These are phyloP conservation scores for Hormiphora californensis DNA, from an alignment of 37 sponge, comb jelly and placozoan species.

Conservation along the genomic window DNA sequence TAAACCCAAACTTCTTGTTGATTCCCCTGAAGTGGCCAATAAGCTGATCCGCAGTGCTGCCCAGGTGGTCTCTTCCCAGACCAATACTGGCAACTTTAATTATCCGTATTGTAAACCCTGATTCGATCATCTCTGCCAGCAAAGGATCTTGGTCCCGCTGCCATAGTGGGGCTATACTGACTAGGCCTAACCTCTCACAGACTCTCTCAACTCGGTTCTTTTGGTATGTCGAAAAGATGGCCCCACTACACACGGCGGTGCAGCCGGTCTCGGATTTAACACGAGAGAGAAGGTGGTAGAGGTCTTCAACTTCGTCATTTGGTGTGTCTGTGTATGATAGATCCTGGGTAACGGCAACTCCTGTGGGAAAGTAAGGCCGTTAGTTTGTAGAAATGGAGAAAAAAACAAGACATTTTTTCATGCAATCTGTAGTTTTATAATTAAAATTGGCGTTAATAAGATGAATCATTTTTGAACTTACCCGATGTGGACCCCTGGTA, in stretches of 20 bases:
- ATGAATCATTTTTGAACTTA: too few species aligned
- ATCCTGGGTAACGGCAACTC: conserved; percentile 58
- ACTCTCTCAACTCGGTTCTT: conserved; percentile 89
- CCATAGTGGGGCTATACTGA: conserved; percentile 89
- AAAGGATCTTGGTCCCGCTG: conserved; percentile 75
- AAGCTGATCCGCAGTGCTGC: not conserved
- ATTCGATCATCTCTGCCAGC: conserved; percentile 76
- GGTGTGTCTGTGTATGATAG: conserved; percentile 57
- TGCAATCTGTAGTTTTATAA: too few species aligned
- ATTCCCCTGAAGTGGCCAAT: not conserved
- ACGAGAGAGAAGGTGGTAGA: conserved; percentile 64
- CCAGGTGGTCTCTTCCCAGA: conserved; percentile 40
- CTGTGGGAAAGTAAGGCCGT: too few species aligned
- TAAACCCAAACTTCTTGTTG: conserved; percentile 66
- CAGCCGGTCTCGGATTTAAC: conserved; percentile 62
- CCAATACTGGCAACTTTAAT: conserved; percentile 91
- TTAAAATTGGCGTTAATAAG: too few species aligned
- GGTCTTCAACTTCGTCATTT: conserved; percentile 93
- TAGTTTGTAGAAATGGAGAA: too few species aligned
- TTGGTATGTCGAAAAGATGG: conserved; percentile 93
- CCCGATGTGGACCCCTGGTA: conserved; percentile 61
- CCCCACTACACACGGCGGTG: conserved; percentile 86
- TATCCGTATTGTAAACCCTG: conserved; percentile 68
- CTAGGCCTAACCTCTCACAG: conserved; percentile 83
- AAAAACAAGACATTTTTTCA: too few species aligned